phyloP scores from a whole-genome alignment of 2,113 vertebrate species.

The Epinephelus lanceolatus region DNA sequence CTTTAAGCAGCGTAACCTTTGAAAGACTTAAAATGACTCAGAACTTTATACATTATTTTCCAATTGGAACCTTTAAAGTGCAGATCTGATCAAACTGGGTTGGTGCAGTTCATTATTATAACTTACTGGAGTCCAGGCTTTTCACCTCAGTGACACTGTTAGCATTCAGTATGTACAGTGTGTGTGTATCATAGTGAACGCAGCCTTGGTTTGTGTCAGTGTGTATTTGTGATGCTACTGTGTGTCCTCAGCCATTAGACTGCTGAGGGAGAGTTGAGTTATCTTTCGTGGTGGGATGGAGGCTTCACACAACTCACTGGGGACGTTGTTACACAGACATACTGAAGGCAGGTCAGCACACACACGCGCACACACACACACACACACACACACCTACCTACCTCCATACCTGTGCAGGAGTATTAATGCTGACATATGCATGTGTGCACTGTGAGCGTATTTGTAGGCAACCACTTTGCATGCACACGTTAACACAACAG shows the following conservation, averaged over 20 bases:
- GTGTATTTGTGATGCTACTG: slow-evolving; percentile 20
- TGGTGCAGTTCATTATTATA: not conserved
- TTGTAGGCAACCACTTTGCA: not conserved
- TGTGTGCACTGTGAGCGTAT: slow-evolving; percentile 1
- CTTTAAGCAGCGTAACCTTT: not conserved
- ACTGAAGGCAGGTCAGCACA: slow-evolving; percentile 32
- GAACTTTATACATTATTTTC: not conserved
- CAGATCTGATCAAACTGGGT: not conserved
- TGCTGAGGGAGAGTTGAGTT: slow-evolving; percentile 42
- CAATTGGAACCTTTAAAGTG: not conserved
- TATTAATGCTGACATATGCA: slow-evolving; percentile 4
- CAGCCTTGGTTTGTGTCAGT: not conserved
- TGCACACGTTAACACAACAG: not conserved
- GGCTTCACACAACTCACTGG: slow-evolving; percentile 63
- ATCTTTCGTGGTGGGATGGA: slow-evolving; percentile 66
- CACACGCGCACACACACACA: slow-evolving; percentile 23
- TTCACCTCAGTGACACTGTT: not conserved
- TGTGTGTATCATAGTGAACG: not conserved
- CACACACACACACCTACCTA: slow-evolving; percentile 23
- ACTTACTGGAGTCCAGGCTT: not conserved
- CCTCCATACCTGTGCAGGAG: slow-evolving; percentile 27
- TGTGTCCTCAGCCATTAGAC: slow-evolving; percentile 57
- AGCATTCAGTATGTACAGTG: not conserved
- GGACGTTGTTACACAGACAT: slow-evolving; percentile 66
- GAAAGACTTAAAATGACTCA: not conserved